Evolutionary conservation across 2,797 vertebrate genomes (phyloP).

Genomic region (Prionace glauca): DNA sequence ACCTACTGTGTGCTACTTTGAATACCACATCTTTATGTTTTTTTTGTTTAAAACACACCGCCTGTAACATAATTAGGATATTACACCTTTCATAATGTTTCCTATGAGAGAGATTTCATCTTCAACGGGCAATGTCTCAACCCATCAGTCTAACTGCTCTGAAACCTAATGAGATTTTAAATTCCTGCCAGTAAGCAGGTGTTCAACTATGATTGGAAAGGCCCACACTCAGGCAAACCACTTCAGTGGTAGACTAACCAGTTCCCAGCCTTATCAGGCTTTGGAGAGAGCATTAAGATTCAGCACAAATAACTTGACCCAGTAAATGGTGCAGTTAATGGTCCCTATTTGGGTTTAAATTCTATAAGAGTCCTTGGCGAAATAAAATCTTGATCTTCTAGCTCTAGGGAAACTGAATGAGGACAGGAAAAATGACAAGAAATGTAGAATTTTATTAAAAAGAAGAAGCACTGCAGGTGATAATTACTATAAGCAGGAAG

Average conservation of each 20-base stretch:
- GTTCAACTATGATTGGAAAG: neutral
- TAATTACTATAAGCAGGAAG: neutral
- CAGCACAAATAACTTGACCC: neutral
- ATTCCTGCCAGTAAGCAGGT: neutral
- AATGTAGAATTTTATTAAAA: neutral
- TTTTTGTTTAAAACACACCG: too few relatives aligned
- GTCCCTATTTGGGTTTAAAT: neutral
- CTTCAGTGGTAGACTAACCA: neutral
- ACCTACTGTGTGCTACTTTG: too few relatives aligned
- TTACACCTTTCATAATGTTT: neutral
- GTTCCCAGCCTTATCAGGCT: neutral
- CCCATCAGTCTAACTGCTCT: neutral
- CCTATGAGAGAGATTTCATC: neutral
- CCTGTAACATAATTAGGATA: too few relatives aligned
- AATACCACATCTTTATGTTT: too few relatives aligned
- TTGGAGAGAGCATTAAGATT: neutral
- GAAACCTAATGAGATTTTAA: neutral
- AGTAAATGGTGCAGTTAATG: neutral
- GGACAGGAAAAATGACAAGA: neutral
- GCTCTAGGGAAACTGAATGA: neutral
- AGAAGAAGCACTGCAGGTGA: neutral
- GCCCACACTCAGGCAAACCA: neutral
- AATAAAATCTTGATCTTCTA: neutral
- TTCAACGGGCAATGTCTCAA: neutral
- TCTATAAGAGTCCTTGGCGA: neutral